phyloP scores from a whole-genome alignment of 1,140 invertebrate genomes.

The Laupala kohalensis region DNA sequence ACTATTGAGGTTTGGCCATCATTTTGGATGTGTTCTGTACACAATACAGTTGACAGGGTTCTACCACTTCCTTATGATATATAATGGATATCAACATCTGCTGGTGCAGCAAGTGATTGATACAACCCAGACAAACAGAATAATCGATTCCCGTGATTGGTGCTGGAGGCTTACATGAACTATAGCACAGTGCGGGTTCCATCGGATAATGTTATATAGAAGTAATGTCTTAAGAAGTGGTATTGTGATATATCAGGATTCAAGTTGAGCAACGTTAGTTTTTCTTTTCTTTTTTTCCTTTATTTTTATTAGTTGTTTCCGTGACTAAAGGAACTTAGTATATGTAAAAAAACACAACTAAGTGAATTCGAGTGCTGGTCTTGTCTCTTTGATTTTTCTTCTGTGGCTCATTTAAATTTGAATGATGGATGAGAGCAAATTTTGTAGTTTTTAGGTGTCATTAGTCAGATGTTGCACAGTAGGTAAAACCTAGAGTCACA shows the following conservation, averaged over 20 bases:
- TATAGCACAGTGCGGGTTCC: not conserved
- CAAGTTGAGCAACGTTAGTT: not conserved
- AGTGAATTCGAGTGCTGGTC: not conserved
- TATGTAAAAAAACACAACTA: not conserved
- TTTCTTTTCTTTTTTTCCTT: not conserved
- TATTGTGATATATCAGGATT: not conserved
- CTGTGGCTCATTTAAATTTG: not conserved
- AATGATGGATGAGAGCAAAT: not conserved
- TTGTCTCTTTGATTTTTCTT: not conserved
- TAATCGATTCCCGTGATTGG: not conserved
- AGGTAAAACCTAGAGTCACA: constrained; percentile 7
- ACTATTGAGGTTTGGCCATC: not conserved
- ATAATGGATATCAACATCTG: not conserved
- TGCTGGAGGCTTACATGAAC: not conserved
- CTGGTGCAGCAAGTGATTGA: not conserved
- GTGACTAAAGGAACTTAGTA: not conserved
- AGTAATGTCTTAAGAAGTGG: not conserved
- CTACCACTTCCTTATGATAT: not conserved
- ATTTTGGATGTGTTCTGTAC: not conserved
- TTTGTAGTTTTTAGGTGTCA: constrained; percentile 6
- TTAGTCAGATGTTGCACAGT: constrained; percentile 1
- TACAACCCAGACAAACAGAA: not conserved
- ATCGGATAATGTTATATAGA: not conserved
- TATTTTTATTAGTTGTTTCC: not conserved
- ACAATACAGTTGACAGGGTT: not conserved